Conservation (phyloP, 2,797 vertebrate genomes). For the Danio choprae region DNA sequence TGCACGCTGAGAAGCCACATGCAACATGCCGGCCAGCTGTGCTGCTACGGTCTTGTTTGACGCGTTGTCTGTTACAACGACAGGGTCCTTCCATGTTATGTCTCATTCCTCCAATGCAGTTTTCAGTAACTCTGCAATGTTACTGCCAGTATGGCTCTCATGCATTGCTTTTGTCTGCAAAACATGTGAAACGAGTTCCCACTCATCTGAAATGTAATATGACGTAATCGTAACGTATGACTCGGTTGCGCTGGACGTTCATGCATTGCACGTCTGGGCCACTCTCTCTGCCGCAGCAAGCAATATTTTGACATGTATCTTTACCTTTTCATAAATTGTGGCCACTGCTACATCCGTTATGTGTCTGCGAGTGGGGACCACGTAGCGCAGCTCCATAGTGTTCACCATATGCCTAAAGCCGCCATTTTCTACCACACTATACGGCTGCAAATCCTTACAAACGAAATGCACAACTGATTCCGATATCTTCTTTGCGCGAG, state of each 20-base stretch:
- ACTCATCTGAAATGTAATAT: not conserved
- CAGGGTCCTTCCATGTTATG: conserved; percentile 35
- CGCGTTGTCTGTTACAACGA: conserved; percentile 39
- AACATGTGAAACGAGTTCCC: conserved; percentile 20
- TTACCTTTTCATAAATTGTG: not conserved
- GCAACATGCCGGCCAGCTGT: not conserved
- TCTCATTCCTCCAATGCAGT: conserved; percentile 26
- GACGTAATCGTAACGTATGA: not conserved
- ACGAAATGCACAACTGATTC: not conserved
- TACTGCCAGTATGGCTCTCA: conserved; percentile 41
- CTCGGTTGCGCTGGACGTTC: not conserved
- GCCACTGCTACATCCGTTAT: not conserved
- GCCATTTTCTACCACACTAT: not conserved
- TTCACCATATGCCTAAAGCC: not conserved
- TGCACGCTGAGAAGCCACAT: conserved; percentile 32
- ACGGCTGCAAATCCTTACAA: not conserved
- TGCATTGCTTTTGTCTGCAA: conserved; percentile 47
- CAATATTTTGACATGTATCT: not conserved
- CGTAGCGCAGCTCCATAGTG: not conserved
- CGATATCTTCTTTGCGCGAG: not conserved
- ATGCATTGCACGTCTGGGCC: not conserved
- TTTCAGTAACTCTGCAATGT: conserved; percentile 19
- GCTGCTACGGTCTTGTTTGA: conserved; percentile 42
- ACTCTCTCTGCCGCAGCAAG: not conserved
- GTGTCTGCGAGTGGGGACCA: not conserved